Evolutionary conservation across 1,140 invertebrate genomes (phyloP), one percentile per base, ranked within the genome.

Genomic region (Drosophila littoralis): DNA sequence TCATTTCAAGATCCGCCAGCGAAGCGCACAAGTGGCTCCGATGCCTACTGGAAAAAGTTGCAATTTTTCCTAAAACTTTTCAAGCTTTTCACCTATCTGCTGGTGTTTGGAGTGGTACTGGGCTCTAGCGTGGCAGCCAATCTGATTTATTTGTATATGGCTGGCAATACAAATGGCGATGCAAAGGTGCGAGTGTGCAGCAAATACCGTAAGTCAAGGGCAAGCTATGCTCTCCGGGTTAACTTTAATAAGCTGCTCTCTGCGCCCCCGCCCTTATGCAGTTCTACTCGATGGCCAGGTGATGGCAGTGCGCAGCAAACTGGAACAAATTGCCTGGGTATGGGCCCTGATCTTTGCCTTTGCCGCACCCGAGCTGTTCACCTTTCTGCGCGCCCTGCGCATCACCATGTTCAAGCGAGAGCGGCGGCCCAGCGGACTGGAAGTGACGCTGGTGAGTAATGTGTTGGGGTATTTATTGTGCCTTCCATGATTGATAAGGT

Each of bases 321-420:
- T 95, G 68, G 97, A 98, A 92, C 94, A 96, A 74, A 95, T 98
- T 65, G 96, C 95, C 6, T 98, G 97, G 97, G 96, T 97, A 83
- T 98, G 97, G 97, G 96, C 96, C 73, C 93, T 98, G 38, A 93
- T 98, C 59, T 96, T 97, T 76, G 96, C 96, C 6, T 98, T 97
- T 82, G 94, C 96, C 2, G 95, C 97, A 12, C 97, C 97, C 0
- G 97, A 98, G 92, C 92, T 98, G 13, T 96, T 97, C 32, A 96
- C 97, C 0, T 93, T 97, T 32, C 95, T 98, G 72, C 94, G 97
- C 51, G 96, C 97, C 15, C 93, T 96, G 1, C 94, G 97, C 75
- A 98, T 98, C 92, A 97, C 96, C 91, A 95, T 97, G 78, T 98
- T 98, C 93, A 98, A 98, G 90, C 68, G 90, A 10, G 91, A 92